Conservation (phyloP, 2,797 vertebrate genomes). For the Acanthiza pusilla region DNA sequence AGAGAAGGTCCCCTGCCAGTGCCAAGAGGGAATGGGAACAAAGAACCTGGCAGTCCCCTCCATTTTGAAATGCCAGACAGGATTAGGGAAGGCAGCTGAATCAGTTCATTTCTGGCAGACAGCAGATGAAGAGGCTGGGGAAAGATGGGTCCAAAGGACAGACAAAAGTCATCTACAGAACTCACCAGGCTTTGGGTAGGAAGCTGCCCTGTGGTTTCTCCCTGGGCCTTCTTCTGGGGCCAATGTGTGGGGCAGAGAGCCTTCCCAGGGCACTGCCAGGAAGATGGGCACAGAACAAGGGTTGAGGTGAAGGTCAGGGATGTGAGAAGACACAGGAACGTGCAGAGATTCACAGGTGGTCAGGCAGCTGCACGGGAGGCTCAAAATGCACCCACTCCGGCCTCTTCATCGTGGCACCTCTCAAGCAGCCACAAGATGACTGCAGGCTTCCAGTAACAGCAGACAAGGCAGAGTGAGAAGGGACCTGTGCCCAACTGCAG, state of each 20-base stretch:
- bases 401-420: not conserved
- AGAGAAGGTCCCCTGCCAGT: conserved; percentile 53
- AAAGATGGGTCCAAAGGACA: not conserved
- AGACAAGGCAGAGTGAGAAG: not conserved
- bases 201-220: not conserved
- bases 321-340: not conserved
- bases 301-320: not conserved
- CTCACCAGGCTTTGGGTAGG: not conserved
- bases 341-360: not conserved
- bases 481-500: not conserved
- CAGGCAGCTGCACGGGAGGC: not conserved
- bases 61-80: conserved; percentile 63
- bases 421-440: not conserved
- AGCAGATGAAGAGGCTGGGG: not conserved
- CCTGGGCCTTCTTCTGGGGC: not conserved
- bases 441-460: not conserved
- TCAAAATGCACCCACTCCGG: not conserved
- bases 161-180: not conserved
- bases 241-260: not conserved
- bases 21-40: conserved; percentile 55
- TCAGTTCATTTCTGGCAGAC: not conserved
- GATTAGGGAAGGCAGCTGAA: conserved; percentile 52
- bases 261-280: not conserved
- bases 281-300: not conserved
- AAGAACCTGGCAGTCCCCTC: conserved; percentile 60